phyloP scores from a whole-genome alignment of 2,888 invertebrate genomes.

The Hirtodrosophila confusa region DNA sequence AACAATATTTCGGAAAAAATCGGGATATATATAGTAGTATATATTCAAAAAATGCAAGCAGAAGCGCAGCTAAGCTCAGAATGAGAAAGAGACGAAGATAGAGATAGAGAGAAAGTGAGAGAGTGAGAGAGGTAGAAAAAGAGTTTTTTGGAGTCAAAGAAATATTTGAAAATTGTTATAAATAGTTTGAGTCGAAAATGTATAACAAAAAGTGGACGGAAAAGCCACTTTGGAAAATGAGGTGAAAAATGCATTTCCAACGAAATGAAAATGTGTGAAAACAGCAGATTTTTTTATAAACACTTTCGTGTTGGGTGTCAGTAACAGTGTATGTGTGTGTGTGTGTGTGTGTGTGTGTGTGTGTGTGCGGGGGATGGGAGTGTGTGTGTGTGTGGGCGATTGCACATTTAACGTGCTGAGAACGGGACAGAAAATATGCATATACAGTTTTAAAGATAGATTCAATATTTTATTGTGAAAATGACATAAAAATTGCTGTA shows the following conservation, averaged over 20 bases:
- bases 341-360: slow-evolving; percentile 6
- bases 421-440: slow-evolving; percentile 32
- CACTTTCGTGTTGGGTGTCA: slow-evolving; percentile 12
- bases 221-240: slow-evolving; percentile 22
- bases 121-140: slow-evolving; percentile 8
- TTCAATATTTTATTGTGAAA: slow-evolving; percentile 58
- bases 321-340: slow-evolving; percentile 17
- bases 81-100: slow-evolving; percentile 12
- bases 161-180: slow-evolving; percentile 15
- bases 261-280: slow-evolving; percentile 29
- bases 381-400: slow-evolving; percentile 30
- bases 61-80: slow-evolving; percentile 38
- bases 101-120: slow-evolving; percentile 15
- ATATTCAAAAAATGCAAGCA: slow-evolving; percentile 49
- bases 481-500: slow-evolving; percentile 56
- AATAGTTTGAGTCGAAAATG: background rate
- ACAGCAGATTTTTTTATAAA: slow-evolving; percentile 15
- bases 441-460: slow-evolving; percentile 38
- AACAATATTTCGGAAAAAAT: slow-evolving; percentile 13
- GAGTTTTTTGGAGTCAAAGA: slow-evolving; percentile 9
- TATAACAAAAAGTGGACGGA: slow-evolving; percentile 3
- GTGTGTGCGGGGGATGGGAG: slow-evolving; percentile 32
- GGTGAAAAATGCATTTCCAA: slow-evolving; percentile 44
- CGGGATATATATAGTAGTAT: slow-evolving; percentile 29
- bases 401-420: slow-evolving; percentile 43